These are phyloP conservation scores for Lepidocyrtinus sp. DNA, from an alignment of 2,888 invertebrate species.

Conservation along the genomic window DNA sequence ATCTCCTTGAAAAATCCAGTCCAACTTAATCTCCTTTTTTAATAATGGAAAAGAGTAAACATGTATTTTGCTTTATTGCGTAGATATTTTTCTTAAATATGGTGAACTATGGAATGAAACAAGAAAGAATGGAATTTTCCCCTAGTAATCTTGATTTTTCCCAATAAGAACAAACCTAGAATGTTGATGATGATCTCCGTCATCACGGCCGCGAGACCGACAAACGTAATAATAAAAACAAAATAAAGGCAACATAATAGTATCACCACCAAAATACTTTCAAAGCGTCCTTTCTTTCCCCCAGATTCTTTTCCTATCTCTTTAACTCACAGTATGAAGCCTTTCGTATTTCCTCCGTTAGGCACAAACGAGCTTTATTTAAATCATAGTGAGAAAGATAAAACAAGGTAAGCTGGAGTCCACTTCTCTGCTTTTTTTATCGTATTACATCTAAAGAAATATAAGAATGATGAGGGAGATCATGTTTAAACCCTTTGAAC, in stretches of 20 bases:
- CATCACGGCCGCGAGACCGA: not conserved
- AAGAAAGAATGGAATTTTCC: too few relatives aligned
- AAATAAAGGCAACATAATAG: slow-evolving; percentile 40
- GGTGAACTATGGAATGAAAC: not conserved
- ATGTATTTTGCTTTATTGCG: not conserved
- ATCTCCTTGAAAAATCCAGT: slow-evolving; percentile 7
- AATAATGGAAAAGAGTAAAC: not conserved
- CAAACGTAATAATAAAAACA: not conserved
- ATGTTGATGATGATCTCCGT: not conserved
- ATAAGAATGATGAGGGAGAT: too few relatives aligned
- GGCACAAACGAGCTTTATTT: not conserved
- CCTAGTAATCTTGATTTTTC: slow-evolving; percentile 5
- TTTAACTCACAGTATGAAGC: slow-evolving; percentile 58
- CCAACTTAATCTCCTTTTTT: not conserved
- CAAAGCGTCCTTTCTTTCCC: not conserved
- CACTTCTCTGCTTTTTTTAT: slow-evolving; percentile 19
- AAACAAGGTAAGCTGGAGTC: not conserved
- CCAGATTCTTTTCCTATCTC: slow-evolving; percentile 18
- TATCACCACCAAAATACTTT: slow-evolving; percentile 41
- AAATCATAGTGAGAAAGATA: not conserved
- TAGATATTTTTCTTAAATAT: not conserved
- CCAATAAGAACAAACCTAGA: not conserved
- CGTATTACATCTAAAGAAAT: not conserved
- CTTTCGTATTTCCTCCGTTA: slow-evolving; percentile 31
- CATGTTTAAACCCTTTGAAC: slow-evolving; percentile 7